These are phyloP conservation scores for Meteorus sp. DNA, from an alignment of 1,140 invertebrate genomes.

Conservation along the genomic window DNA sequence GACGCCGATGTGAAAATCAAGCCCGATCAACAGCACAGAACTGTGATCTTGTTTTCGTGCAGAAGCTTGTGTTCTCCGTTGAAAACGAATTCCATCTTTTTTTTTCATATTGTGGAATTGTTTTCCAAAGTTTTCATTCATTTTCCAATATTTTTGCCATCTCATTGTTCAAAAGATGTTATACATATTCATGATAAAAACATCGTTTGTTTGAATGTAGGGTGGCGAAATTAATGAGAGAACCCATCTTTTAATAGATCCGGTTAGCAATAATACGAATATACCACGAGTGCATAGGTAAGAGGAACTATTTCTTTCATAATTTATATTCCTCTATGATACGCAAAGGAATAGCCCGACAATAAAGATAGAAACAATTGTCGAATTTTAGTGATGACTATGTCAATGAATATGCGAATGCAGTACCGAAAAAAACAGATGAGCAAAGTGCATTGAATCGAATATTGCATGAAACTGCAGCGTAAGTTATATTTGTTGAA, in stretches of 20 bases:
- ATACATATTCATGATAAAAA: too few relatives aligned
- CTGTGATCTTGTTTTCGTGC: too few relatives aligned
- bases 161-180: constrained; percentile 5
- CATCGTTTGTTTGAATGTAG: too few relatives aligned
- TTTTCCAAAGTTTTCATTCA: too few relatives aligned
- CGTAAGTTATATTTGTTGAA: constrained; percentile 72
- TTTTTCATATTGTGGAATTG: too few relatives aligned
- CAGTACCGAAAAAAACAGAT: constrained; percentile 77
- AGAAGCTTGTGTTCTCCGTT: too few relatives aligned
- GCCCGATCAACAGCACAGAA: too few relatives aligned
- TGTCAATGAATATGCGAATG: constrained; percentile 64
- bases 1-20: not conserved
- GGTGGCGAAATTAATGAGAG: constrained; percentile 67
- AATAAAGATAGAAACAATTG: constrained; percentile 15
- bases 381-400: constrained; percentile 66
- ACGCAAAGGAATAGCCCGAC: too few relatives aligned
- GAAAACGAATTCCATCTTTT: too few relatives aligned
- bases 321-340: constrained; percentile 15
- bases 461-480: constrained; percentile 85
- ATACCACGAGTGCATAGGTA: constrained; percentile 65
- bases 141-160: not conserved
- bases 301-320: constrained; percentile 3
- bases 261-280: constrained; percentile 67
- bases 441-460: constrained; percentile 85
- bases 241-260: constrained; percentile 70